phyloP scores from a whole-genome alignment of 2,797 vertebrate species.

The Protonibea diacanthus region DNA sequence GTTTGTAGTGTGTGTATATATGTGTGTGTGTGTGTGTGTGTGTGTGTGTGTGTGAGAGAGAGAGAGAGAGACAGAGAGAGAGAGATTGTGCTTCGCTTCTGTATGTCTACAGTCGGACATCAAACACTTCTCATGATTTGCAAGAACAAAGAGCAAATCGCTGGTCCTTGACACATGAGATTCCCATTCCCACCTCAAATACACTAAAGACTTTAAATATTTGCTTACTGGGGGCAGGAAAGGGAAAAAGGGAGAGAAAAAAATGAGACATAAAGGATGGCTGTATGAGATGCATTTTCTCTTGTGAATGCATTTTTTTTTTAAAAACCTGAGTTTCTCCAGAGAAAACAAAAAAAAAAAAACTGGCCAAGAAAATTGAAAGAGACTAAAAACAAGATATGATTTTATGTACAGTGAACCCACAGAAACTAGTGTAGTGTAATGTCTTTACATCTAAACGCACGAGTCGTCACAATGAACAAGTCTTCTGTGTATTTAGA shows the following conservation, averaged over 20 bases:
- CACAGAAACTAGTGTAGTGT: background rate
- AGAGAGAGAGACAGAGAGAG: background rate
- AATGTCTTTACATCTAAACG: constrained; percentile 43
- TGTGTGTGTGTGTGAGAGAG: constrained; percentile 3
- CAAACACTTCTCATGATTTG: constrained; percentile 66
- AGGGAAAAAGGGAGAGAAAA: background rate
- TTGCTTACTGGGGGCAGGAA: constrained; percentile 60
- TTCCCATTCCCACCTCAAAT: constrained; percentile 68
- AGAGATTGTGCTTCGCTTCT: constrained; percentile 7
- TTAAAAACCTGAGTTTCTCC: constrained; percentile 32
- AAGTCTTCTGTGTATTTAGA: constrained; percentile 28
- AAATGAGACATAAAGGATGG: constrained; percentile 20
- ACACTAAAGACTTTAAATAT: constrained; percentile 75
- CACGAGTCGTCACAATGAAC: constrained; percentile 17
- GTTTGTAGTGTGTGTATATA: constrained; percentile 4
- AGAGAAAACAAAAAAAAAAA: constrained; percentile 7
- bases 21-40: constrained; percentile 7
- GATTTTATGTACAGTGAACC: constrained; percentile 19
- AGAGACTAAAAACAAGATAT: constrained; percentile 22
- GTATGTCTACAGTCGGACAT: constrained; percentile 71
- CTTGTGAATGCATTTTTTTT: constrained; percentile 24
- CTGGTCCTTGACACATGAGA: constrained; percentile 58
- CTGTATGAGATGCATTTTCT: constrained; percentile 25
- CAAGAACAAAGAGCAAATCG: constrained; percentile 66
- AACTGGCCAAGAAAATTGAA: constrained; percentile 13